Evolutionary conservation across 2,797 vertebrate genomes (phyloP).

Genomic region (Miopithecus talapoin): DNA sequence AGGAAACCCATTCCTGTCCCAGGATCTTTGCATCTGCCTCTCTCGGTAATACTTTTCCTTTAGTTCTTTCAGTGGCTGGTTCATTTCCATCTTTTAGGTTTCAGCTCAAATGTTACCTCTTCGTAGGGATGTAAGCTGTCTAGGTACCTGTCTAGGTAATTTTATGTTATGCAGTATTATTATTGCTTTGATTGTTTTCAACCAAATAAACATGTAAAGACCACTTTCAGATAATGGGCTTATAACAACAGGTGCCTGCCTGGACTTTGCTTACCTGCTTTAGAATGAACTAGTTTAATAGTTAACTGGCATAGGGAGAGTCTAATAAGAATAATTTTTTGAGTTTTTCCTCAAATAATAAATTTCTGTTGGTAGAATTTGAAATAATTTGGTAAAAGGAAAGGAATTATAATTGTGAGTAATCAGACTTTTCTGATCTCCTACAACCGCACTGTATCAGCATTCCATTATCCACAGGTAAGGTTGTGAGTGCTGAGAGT

Average conservation of each 20-base stretch:
- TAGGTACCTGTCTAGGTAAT: neutral
- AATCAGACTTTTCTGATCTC: conserved; percentile 9
- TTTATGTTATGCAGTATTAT: conserved; percentile 15
- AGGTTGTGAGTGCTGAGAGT: neutral
- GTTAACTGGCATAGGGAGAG: neutral
- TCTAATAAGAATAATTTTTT: conserved; percentile 25
- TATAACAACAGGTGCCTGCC: neutral
- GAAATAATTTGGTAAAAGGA: conserved; percentile 52
- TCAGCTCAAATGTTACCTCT: neutral
- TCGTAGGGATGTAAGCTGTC: neutral
- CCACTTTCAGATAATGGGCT: neutral
- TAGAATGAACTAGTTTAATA: neutral
- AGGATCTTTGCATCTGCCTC: neutral
- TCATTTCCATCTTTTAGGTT: neutral
- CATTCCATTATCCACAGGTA: neutral
- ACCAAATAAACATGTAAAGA: conserved; percentile 26
- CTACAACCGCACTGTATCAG: neutral
- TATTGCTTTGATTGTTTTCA: conserved; percentile 21
- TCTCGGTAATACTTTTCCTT: neutral
- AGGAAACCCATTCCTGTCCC: neutral
- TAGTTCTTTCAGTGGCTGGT: neutral
- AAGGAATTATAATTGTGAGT: conserved; percentile 2
- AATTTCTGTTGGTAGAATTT: conserved; percentile 32
- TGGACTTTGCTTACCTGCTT: neutral
- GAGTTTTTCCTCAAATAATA: conserved; percentile 22